phyloP scores from a whole-genome alignment of 2,113 vertebrate species.

The Dicentrarchus labrax region DNA sequence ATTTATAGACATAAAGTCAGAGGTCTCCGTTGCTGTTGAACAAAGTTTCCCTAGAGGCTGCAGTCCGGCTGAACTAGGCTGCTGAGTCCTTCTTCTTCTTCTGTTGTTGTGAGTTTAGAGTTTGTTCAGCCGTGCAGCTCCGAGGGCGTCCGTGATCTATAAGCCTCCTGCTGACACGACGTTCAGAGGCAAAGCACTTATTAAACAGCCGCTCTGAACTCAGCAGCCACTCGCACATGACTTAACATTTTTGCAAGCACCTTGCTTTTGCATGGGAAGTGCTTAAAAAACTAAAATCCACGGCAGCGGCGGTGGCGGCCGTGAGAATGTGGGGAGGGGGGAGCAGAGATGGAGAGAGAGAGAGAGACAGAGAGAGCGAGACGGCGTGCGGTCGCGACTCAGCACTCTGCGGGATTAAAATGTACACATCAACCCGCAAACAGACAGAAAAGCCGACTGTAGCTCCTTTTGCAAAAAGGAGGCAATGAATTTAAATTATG shows the following conservation, averaged over 20 bases:
- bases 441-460: constrained; percentile 69
- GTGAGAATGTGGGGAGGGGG: constrained; percentile 46
- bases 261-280: constrained; percentile 73
- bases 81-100: constrained; percentile 13
- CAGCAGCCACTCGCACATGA: constrained; percentile 62
- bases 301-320: constrained; percentile 3
- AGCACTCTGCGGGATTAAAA: constrained; percentile 69
- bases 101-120: constrained; percentile 12
- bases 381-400: constrained; percentile 49
- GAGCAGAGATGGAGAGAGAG: too few species aligned
- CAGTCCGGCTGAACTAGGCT: constrained; percentile 14
- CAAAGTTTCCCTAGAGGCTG: constrained; percentile 7
- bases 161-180: constrained; percentile 62
- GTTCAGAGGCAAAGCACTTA: constrained; percentile 56
- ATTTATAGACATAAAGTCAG: neutral
- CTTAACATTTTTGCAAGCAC: constrained; percentile 70
- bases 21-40: neutral
- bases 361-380: neutral
- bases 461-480: constrained; percentile 65
- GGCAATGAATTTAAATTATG: constrained; percentile 82
- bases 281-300: constrained; percentile 67
- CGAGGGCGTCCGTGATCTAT: constrained; percentile 16
- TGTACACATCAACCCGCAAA: constrained; percentile 60
- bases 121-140: constrained; percentile 40
- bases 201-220: constrained; percentile 64